A percentile compares a stretch with the other conserved stretches of the same genome.
Conservation (phyloP, 1,140 invertebrate species). For the Aplysia californica region DNA sequence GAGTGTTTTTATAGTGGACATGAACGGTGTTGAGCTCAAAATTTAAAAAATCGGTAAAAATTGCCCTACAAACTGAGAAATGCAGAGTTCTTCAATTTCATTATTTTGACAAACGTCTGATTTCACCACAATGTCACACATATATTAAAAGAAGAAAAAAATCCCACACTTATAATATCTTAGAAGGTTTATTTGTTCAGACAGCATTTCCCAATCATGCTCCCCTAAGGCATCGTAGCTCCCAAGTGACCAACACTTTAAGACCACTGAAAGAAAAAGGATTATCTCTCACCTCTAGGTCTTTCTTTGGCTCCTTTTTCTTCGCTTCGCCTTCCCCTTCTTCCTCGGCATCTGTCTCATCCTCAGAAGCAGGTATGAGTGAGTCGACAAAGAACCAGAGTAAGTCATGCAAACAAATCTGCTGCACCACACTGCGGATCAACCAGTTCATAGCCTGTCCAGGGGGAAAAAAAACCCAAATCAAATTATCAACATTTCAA, state of each 20-base stretch:
- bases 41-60: background rate
- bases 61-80: background rate
- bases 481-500: background rate
- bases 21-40: too few relatives aligned
- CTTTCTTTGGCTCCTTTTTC: slow-evolving; percentile 47
- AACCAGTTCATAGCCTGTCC: slow-evolving; percentile 93
- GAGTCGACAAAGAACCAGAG: slow-evolving; percentile 93
- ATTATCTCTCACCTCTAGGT: slow-evolving; percentile 56
- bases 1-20: too few relatives aligned
- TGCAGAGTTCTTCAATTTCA: background rate
- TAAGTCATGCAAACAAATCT: slow-evolving; percentile 90
- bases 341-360: slow-evolving; percentile 61
- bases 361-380: slow-evolving; percentile 71
- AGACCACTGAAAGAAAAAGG: background rate
- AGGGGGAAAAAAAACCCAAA: background rate
- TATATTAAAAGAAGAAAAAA: background rate
- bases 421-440: slow-evolving; percentile 89
- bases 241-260: background rate
- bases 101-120: background rate
- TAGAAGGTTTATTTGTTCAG: too few relatives aligned
- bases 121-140: too few relatives aligned
- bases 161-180: too few relatives aligned
- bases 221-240: too few relatives aligned
- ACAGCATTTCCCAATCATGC: too few relatives aligned
- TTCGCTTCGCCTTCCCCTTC: slow-evolving; percentile 56